Conservation (phyloP, 2,797 vertebrate genomes). For the Eremophila alpestris region DNA sequence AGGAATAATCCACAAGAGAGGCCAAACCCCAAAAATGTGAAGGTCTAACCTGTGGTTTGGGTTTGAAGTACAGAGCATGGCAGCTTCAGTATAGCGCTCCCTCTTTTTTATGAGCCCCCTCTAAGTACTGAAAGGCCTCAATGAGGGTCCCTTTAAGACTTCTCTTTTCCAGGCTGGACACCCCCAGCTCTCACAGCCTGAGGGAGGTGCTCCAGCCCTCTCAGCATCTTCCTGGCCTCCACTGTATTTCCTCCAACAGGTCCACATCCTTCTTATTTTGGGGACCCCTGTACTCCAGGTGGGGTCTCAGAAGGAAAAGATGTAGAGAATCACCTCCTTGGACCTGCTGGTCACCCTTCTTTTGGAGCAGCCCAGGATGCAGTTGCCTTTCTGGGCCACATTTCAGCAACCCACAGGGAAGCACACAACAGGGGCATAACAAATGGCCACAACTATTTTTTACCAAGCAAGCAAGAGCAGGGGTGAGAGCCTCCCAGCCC, state of each 20-base stretch:
- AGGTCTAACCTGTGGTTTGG: not conserved
- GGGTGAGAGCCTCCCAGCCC: not conserved
- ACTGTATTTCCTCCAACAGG: not conserved
- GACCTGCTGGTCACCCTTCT: not conserved
- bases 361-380: not conserved
- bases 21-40: not conserved
- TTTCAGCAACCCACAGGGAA: not conserved
- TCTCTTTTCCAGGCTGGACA: not conserved
- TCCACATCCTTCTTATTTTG: not conserved
- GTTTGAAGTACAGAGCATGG: not conserved
- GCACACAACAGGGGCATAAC: not conserved
- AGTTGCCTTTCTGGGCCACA: not conserved
- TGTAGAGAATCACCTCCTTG: not conserved
- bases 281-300: not conserved
- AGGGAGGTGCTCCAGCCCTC: not conserved
- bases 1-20: not conserved
- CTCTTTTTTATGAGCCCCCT: not conserved
- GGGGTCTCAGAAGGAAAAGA: not conserved
- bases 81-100: not conserved
- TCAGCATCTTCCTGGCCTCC: not conserved
- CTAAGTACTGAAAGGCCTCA: not conserved
- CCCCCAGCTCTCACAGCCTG: not conserved
- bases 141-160: not conserved
- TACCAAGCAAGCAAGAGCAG: accelerated
- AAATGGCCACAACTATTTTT: constrained; percentile 36